Evolutionary conservation across 2,888 invertebrate species (phyloP).

Genomic region (Gymnocheta viridis): DNA sequence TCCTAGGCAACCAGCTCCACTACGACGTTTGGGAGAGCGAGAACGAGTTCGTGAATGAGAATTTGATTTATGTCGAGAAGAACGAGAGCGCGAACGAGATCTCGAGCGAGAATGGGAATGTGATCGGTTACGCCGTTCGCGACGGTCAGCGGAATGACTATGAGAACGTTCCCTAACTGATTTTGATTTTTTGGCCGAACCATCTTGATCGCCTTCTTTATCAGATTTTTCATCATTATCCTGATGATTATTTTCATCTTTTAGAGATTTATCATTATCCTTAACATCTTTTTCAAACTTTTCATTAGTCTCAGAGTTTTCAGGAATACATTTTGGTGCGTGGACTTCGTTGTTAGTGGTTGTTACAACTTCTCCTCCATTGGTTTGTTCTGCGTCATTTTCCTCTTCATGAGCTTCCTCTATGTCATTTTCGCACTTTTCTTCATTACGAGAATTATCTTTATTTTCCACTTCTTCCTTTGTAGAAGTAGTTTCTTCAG

Average conservation of each 20-base stretch:
- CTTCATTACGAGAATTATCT: conserved; percentile 47
- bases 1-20: conserved; percentile 71
- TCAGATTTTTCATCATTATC: conserved; percentile 6
- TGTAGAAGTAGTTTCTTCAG: neutral
- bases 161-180: conserved; percentile 19
- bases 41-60: conserved; percentile 75
- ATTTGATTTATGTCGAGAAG: conserved; percentile 74
- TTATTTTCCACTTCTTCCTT: conserved; percentile 27
- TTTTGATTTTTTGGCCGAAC: conserved; percentile 22
- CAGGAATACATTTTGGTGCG: conserved; percentile 76
- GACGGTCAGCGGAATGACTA: conserved; percentile 70
- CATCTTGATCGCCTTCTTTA: conserved; percentile 77
- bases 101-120: conserved; percentile 64
- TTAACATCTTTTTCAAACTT: conserved; percentile 14
- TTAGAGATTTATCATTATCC: conserved; percentile 45
- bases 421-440: conserved; percentile 1
- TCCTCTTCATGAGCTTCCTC: conserved; percentile 44
- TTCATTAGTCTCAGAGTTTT: conserved; percentile 27
- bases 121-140: conserved; percentile 77
- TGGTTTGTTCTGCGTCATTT: conserved; percentile 49
- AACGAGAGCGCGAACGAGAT: conserved; percentile 51
- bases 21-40: conserved; percentile 77
- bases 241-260: conserved; percentile 22
- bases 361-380: conserved; percentile 56
- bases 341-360: conserved; percentile 69